Base-by-base conservation (phyloP, 1,140 invertebrate genomes). In the Cylas formicarius region DNA sequence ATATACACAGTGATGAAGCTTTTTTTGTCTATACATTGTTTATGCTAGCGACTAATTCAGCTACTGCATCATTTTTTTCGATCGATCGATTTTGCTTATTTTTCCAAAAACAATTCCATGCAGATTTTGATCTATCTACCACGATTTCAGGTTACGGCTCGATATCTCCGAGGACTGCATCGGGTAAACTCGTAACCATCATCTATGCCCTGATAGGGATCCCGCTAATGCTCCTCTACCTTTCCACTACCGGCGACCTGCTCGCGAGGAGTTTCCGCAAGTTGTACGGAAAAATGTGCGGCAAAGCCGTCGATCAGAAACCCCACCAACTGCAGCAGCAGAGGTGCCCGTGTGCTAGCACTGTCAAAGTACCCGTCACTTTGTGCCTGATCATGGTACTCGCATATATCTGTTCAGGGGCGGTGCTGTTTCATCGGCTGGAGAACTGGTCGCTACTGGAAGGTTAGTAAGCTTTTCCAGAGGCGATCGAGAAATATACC, bases 391-490 rank as follows among this genome's bases (percentile, higher is more conserved):
- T 90, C 28, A 84, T 97, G 10, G 84, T 98, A 50, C 70, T 90
- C 11, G 75, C 83, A 34, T 97, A 97, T 68, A 83, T 98, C 59
- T 84, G 84, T 46, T 80, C 87, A 16, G 95, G 95, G 1, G 89
- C 93, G 0, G 73, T 92, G 39, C 73, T 97, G 33, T 98, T 98
- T 67, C 80, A 86, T 61, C 84, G 85, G 62, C 74, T 87, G 16
- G 84, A 87, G 74, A 88, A 82, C 29, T 97, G 93, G 93, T 84
- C 78, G 18, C 76, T 90, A 17, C 70, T 97, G 10, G 93, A 97
- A 60, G 89, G 52, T 19, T 57, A 17, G 9, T 9, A 26, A n/a
- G n/a, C n/a, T n/a, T n/a, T n/a, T n/a, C n/a, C n/a, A n/a, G n/a
- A n/a, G n/a, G n/a, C n/a, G n/a, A n/a, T n/a, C n/a, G n/a, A n/a